Evolutionary conservation across 2,888 invertebrate genomes (phyloP).

Genomic region (Mythimna ferrago): DNA sequence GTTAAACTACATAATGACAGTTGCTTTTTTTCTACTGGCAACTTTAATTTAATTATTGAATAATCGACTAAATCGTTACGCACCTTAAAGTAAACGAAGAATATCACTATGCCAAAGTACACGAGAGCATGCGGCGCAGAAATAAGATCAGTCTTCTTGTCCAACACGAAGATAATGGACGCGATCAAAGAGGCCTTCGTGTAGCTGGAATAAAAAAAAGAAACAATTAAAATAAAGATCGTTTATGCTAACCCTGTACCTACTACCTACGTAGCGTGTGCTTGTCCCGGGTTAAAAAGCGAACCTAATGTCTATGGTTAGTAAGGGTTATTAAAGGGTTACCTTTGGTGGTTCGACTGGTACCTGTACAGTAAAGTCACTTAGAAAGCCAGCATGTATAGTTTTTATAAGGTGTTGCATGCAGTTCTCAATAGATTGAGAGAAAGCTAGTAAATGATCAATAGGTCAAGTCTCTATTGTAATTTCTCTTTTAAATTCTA

Average conservation of each 20-base stretch:
- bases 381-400: neutral
- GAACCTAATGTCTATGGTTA: conserved; percentile 24
- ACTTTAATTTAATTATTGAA: neutral
- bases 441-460: neutral
- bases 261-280: conserved; percentile 21
- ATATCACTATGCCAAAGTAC: conserved; percentile 99
- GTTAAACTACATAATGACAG: too few species aligned
- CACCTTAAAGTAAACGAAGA: conserved; percentile 99
- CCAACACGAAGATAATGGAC: conserved; percentile 98
- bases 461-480: neutral
- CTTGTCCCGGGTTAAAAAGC: conserved; percentile 22
- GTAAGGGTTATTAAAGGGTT: conserved; percentile 11
- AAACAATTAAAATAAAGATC: conserved; percentile 6
- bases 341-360: conserved; percentile 23
- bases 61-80: conserved; percentile 21
- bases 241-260: neutral
- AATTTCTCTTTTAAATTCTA: too few species aligned
- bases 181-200: conserved; percentile 99
- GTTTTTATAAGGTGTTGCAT: neutral
- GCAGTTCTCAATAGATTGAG: neutral
- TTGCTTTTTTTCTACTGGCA: neutral
- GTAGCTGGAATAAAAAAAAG: conserved; percentile 92
- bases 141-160: conserved; percentile 98
- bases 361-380: conserved; percentile 35
- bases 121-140: conserved; percentile 99